Base-by-base conservation (phyloP, 2,888 invertebrate genomes). In the Eremobia ochroleuca region DNA sequence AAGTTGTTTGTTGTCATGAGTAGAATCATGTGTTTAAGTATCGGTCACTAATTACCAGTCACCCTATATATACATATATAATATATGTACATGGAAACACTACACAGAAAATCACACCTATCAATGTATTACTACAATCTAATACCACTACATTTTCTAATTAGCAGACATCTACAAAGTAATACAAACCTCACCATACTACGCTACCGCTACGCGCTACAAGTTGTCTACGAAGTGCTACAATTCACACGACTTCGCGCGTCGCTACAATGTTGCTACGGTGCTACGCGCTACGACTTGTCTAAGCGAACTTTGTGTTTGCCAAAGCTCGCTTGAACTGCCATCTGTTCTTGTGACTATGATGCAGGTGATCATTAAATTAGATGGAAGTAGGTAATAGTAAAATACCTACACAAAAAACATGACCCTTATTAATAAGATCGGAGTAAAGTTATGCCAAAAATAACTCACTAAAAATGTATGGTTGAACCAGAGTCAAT, bases 271-370 rank as follows among this genome's bases (percentile, higher is more conserved):
- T n/a, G 61, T 4, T 34, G 43, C 61, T 68, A 71, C 68, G 58
- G 21, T 55, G 73, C 85, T 80, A 82, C 75, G 75, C 52, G 77
- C 65, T 78, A 78, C 65, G 68, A 71, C 37, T 76, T 81, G 67
- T 64, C 55, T 52, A 67, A 82, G 78, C 78, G 67, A 85, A 85
- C 82, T 85, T 84, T 69, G 72, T 81, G 82, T 85, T 82, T 87
- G 65, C 52, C 61, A 72, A 82, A 87, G 64, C 62, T 65, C 69
- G 77, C 79, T 77, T 55, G 71, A 76, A 77, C 76, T 72, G 71
- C 55, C 61, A 76, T 59, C 40, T 67, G 31, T 64, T 77, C 25
- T 80, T 73, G 58, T 62, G 11, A 59, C 79, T 18, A 21, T 13
- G 73, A 76, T 77, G 73, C 21, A 58, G 5, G 4, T n/a, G 5